Evolutionary conservation across 2,888 invertebrate species (phyloP).

Genomic region (Drosophila falleni): DNA sequence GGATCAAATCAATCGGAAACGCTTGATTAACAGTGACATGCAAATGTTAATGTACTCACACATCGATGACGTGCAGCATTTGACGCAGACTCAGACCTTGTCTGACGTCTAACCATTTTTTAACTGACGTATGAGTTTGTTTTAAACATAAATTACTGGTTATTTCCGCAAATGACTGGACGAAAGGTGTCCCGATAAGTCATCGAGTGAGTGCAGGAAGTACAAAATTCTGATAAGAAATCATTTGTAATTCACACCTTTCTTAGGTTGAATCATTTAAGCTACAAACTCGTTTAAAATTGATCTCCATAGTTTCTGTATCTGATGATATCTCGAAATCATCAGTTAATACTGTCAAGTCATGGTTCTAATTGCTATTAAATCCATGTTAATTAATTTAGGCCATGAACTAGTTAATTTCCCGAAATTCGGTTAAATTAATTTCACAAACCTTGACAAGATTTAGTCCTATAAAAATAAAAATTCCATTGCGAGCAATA

Average conservation of each 20-base stretch:
- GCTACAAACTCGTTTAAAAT: neutral
- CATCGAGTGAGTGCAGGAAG: conserved; percentile 19
- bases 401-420: conserved; percentile 23
- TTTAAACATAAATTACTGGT: conserved; percentile 6
- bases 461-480: neutral
- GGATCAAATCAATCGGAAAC: conserved; percentile 17
- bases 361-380: conserved; percentile 7
- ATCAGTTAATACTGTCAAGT: conserved; percentile 10
- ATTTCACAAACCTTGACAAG: neutral
- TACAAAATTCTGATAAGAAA: conserved; percentile 32
- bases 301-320: neutral
- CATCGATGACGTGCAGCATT: conserved; percentile 25
- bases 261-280: conserved; percentile 14
- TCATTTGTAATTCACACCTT: conserved; percentile 22
- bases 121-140: conserved; percentile 28
- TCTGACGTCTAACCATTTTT: conserved; percentile 28
- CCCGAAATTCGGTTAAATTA: neutral
- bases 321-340: conserved; percentile 6
- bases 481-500: neutral
- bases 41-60: conserved; percentile 35
- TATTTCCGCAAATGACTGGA: conserved; percentile 8
- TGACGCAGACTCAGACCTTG: conserved; percentile 1
- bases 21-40: conserved; percentile 43
- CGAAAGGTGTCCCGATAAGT: conserved; percentile 8
- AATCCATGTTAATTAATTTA: conserved; percentile 3